phyloP scores from a whole-genome alignment of 2,113 vertebrate genomes.

The Prinia subflava region DNA sequence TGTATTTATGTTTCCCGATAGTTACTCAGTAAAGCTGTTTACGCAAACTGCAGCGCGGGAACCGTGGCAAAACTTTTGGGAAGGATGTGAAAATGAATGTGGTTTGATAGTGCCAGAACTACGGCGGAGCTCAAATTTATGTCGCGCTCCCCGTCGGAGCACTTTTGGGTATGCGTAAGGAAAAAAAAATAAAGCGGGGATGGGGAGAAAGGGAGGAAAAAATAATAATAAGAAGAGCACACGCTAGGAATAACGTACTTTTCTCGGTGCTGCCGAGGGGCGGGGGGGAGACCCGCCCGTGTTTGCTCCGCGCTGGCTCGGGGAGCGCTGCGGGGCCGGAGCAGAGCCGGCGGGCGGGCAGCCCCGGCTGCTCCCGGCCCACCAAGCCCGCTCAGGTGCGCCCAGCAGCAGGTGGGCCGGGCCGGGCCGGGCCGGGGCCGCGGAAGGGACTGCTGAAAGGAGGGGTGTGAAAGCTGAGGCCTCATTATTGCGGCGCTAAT shows the following conservation, averaged over 20 bases:
- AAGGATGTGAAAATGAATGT: constrained; percentile 4
- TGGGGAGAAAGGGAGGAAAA: too few relatives aligned
- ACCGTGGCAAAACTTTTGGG: background rate
- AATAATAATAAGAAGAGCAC: background rate
- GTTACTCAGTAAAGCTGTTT: background rate
- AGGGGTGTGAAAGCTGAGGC: background rate
- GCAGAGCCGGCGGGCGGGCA: background rate
- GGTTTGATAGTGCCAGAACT: background rate
- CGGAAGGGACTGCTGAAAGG: background rate
- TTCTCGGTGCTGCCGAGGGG: background rate
- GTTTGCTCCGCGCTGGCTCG: background rate
- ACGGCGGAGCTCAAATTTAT: background rate
- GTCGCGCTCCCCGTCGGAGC: background rate
- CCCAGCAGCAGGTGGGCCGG: background rate
- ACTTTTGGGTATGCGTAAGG: background rate
- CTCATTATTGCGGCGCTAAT: background rate
- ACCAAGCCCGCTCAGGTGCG: background rate
- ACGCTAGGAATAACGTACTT: background rate
- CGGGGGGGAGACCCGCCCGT: background rate
- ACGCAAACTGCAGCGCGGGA: background rate
- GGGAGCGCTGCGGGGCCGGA: background rate
- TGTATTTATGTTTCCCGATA: background rate
- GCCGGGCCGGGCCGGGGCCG: too few relatives aligned
- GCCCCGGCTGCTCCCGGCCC: background rate
- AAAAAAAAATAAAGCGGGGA: too few relatives aligned